phyloP scores from a whole-genome alignment of 2,888 invertebrate genomes.

The Erynnis tages region DNA sequence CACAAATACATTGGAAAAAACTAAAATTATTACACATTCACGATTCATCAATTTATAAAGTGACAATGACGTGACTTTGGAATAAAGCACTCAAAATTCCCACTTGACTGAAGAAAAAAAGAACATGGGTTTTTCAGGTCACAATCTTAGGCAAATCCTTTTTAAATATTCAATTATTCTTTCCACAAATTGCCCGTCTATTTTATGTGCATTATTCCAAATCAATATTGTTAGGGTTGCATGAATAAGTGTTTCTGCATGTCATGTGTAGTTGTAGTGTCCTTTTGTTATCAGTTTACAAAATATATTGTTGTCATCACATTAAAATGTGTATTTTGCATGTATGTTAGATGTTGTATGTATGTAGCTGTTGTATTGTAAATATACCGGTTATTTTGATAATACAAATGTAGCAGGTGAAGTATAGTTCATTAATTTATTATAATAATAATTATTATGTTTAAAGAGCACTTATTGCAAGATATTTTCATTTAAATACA shows the following conservation, averaged over 20 bases:
- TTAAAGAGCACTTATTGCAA: too few relatives aligned
- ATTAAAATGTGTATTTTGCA: conserved; percentile 23
- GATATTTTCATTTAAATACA: too few relatives aligned
- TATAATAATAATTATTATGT: too few relatives aligned
- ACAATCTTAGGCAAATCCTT: background rate
- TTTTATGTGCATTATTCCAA: background rate
- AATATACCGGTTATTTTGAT: background rate
- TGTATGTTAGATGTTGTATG: conserved; percentile 31
- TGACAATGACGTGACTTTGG: too few relatives aligned
- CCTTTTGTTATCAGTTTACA: background rate
- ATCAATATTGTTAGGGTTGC: background rate
- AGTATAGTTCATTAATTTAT: conserved; percentile 3
- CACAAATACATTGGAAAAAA: background rate
- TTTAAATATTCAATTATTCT: too few relatives aligned
- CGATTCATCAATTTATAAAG: conserved; percentile 1
- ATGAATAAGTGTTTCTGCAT: conserved; percentile 14
- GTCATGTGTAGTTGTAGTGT: conserved; percentile 2
- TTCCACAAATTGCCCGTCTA: too few relatives aligned
- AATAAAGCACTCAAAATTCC: too few relatives aligned
- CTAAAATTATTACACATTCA: background rate
- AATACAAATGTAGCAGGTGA: conserved; percentile 13
- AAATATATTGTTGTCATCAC: background rate
- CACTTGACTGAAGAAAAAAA: too few relatives aligned
- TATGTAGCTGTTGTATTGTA: background rate
- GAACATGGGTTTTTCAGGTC: too few relatives aligned